Base-by-base conservation (phyloP, 2,888 invertebrate genomes). In the Lithosia quadra region DNA sequence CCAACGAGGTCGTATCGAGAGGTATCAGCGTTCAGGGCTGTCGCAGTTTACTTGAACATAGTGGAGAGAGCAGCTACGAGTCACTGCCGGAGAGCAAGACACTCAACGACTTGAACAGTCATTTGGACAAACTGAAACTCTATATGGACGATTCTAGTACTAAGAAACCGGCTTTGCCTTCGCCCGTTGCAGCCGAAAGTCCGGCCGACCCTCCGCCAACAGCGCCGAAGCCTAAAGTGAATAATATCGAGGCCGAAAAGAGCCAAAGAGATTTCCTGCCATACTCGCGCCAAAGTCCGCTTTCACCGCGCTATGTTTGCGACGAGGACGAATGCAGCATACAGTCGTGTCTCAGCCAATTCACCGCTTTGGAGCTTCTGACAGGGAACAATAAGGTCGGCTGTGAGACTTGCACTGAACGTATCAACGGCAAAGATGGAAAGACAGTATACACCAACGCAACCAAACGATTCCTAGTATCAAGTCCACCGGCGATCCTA, bases 331-430 rank as follows among this genome's bases (percentile, higher is more conserved):
- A 98, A 81, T 97, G 97, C 88, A 97, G 98, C 28, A 96, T 99
- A 64, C 97, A 97, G 82, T 98, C 98, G 0, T 99, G 99, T 88
- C 96, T 99, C 65, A 97, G 98, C 85, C 98, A 98, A 89, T 99
- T 99, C 92, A 99, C 99, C 0, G 97, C 97, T 0, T 96, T 98
- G 21, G 99, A 99, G 88, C 93, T 98, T 24, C 96, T 99, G 91
- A 98, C 97, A 0, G 99, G 98, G 0, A 97, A 97, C 88, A 99
- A 99, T 90, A 98, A 98, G 92, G 99, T 99, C 62, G 97, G 97
- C 67, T 99, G 99, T 90, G 98, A 98, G 85, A 96, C 97, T 60
- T 99, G 99, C 92, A 98, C 98, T 0, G 96, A 96, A 76, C 92
- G 96, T n/a, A 95, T 96, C 74, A 97, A 97, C 79, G 96, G 96